Evolutionary conservation across 2,888 invertebrate genomes (phyloP).

Genomic region (Oligia strigilis): DNA sequence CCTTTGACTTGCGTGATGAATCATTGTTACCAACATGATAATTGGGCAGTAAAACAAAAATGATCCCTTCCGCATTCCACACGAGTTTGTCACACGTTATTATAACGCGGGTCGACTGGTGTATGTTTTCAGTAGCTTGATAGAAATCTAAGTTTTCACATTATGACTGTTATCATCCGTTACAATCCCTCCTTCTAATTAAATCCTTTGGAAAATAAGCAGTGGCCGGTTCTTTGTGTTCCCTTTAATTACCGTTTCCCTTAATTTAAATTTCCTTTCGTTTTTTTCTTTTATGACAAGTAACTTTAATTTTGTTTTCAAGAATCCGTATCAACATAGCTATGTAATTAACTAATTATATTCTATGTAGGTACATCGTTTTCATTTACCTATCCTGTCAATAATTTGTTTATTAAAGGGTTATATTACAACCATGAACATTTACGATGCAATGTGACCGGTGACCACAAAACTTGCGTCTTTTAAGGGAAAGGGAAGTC

Average conservation of each 20-base stretch:
- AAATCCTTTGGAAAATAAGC: constrained; percentile 47
- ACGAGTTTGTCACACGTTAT: constrained; percentile 7
- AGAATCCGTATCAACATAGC: background rate
- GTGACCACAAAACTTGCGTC: background rate
- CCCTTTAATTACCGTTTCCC: constrained; percentile 36
- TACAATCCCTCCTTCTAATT: constrained; percentile 38
- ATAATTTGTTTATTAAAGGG: background rate
- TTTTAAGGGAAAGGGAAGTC: background rate
- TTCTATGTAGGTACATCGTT: background rate
- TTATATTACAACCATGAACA: background rate
- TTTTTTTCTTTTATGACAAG: constrained; percentile 13
- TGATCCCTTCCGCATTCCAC: constrained; percentile 19
- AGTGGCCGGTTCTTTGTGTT: constrained; percentile 49
- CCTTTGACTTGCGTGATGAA: constrained; percentile 43
- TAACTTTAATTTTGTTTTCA: constrained; percentile 32
- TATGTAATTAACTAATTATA: constrained; percentile 32
- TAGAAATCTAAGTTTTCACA: constrained; percentile 31
- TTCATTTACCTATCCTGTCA: background rate
- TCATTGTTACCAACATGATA: constrained; percentile 16
- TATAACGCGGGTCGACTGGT: background rate
- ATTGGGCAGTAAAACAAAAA: constrained; percentile 31
- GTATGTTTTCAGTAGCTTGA: constrained; percentile 21
- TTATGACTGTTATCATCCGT: constrained; percentile 35
- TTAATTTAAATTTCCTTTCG: constrained; percentile 22
- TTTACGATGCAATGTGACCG: background rate